phyloP scores from a whole-genome alignment of 2,113 vertebrate species.

The Caretta caretta region DNA sequence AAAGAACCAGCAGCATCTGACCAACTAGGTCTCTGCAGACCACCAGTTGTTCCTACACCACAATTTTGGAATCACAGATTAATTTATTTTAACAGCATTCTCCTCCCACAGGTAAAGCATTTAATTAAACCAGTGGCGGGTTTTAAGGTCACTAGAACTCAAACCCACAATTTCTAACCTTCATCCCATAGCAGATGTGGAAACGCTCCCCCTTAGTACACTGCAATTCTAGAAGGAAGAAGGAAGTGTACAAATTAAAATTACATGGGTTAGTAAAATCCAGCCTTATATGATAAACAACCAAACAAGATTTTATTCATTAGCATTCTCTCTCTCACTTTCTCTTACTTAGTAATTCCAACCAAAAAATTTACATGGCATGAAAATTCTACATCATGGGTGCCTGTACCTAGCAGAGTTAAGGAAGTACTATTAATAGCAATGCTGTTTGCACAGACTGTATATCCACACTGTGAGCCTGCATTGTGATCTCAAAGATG shows the following conservation, averaged over 20 bases:
- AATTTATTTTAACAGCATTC: background rate
- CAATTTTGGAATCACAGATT: background rate
- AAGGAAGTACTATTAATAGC: slow-evolving; percentile 74
- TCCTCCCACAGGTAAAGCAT: background rate
- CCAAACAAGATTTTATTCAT: background rate
- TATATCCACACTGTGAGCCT: slow-evolving; percentile 62
- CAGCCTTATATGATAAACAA: slow-evolving; percentile 36
- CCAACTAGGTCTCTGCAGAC: background rate
- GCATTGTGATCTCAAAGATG: slow-evolving; percentile 52
- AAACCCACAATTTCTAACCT: background rate
- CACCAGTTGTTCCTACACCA: background rate
- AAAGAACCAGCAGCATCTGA: slow-evolving; percentile 2
- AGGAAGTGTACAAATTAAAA: slow-evolving; percentile 74
- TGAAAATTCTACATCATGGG: slow-evolving; percentile 73
- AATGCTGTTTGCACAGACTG: slow-evolving; percentile 56
- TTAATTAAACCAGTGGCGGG: background rate
- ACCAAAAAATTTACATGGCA: slow-evolving; percentile 65
- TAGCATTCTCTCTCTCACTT: background rate
- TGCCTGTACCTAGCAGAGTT: slow-evolving; percentile 50
- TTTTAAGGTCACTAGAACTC: background rate
- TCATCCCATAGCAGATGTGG: background rate
- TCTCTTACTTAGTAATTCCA: slow-evolving; percentile 46
- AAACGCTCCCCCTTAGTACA: background rate
- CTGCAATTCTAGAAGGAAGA: slow-evolving; percentile 53
- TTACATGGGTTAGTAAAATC: slow-evolving; percentile 67